Conservation (phyloP, 2,888 invertebrate species). For the Mechanitis messenoides region DNA sequence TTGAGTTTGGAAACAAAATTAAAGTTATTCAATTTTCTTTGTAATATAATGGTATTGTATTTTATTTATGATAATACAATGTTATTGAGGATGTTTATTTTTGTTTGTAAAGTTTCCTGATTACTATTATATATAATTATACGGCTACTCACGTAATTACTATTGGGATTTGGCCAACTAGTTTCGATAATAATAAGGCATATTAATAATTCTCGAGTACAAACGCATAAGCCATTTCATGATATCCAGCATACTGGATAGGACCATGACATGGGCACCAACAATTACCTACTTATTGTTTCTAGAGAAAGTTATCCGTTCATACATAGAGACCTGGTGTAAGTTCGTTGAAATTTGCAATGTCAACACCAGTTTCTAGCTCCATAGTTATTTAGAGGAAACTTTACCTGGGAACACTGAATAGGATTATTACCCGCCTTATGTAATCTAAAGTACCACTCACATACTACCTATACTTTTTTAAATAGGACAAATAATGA, state of each 20-base stretch:
- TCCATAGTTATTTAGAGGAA: slow-evolving; percentile 13
- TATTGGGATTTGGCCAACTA: too few species aligned
- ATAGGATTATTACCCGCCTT: too few species aligned
- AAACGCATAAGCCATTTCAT: neutral
- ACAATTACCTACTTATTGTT: slow-evolving; percentile 2
- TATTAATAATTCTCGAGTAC: neutral
- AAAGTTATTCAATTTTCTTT: slow-evolving; percentile 2
- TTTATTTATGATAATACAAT: neutral
- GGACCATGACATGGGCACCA: neutral
- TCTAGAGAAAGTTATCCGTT: neutral
- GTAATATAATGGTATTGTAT: neutral
- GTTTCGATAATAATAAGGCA: neutral
- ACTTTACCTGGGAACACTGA: slow-evolving; percentile 9
- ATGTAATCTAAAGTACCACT: too few species aligned
- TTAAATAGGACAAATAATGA: too few species aligned
- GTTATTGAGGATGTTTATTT: too few species aligned
- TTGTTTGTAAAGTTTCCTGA: too few species aligned
- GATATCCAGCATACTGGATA: neutral
- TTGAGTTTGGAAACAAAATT: slow-evolving; percentile 16
- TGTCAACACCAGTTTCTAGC: slow-evolving; percentile 10
- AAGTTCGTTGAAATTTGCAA: slow-evolving; percentile 9
- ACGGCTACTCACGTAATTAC: too few species aligned
- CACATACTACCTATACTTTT: too few species aligned
- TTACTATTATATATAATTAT: too few species aligned
- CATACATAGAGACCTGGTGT: neutral